phyloP scores from a whole-genome alignment of 2,888 invertebrate species.

The Adelognathus sp. region DNA sequence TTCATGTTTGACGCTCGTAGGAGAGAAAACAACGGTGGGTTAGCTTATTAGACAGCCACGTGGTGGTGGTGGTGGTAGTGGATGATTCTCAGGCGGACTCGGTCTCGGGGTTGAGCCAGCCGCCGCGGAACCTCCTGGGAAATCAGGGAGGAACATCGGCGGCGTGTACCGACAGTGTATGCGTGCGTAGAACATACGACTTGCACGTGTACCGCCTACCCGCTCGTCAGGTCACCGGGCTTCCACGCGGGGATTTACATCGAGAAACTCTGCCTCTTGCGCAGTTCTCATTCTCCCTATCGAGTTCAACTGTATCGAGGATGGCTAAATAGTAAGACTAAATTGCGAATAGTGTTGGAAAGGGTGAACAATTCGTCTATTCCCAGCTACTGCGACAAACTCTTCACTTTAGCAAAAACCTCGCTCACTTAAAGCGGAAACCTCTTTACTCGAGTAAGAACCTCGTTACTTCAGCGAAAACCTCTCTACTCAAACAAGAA shows the following conservation, averaged over 20 bases:
- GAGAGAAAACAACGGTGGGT: not conserved
- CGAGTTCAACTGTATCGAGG: not conserved
- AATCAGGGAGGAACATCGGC: constrained; percentile 76
- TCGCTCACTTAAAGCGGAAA: too few relatives aligned
- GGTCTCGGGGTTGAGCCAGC: constrained; percentile 60
- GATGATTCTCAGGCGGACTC: constrained; percentile 47
- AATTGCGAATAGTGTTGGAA: too few relatives aligned
- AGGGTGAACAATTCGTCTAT: too few relatives aligned
- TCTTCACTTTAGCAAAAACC: too few relatives aligned
- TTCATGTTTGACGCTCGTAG: not conserved
- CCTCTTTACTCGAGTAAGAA: too few relatives aligned
- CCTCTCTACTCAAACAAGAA: too few relatives aligned
- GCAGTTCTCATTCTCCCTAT: constrained; percentile 19
- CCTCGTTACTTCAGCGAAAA: too few relatives aligned
- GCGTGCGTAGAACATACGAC: constrained; percentile 57
- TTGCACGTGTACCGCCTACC: constrained; percentile 61
- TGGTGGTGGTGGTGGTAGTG: constrained; percentile 19
- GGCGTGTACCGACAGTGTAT: constrained; percentile 63
- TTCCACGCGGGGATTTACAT: constrained; percentile 16
- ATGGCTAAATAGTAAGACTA: too few relatives aligned
- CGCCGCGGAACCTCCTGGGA: constrained; percentile 73
- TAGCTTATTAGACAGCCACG: constrained; percentile 1
- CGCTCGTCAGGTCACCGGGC: constrained; percentile 37
- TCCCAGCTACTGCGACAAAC: too few relatives aligned
- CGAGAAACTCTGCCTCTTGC: not conserved